Percentiles rank a stretch among this genome's conserved stretches.
phyloP scores from a whole-genome alignment of 2,113 vertebrate species.

The Fregetta grallaria region DNA sequence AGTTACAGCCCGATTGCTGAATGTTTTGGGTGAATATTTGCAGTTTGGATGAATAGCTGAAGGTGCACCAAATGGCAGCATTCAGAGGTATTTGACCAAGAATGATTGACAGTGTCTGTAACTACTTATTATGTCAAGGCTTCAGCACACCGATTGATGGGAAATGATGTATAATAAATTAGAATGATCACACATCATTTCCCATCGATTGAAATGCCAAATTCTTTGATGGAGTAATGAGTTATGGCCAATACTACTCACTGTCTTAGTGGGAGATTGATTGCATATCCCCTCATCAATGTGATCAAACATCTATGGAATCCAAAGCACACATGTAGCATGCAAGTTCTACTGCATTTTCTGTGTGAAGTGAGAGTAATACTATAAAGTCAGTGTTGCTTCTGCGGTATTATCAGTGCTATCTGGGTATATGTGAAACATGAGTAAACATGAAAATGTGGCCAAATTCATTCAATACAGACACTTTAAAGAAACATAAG shows the following conservation, averaged over 20 bases:
- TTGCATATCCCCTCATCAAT: slow-evolving; percentile 78
- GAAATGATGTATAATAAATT: slow-evolving; percentile 89
- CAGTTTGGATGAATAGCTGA: slow-evolving; percentile 69
- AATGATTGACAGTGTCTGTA: slow-evolving; percentile 85
- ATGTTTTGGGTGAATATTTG: slow-evolving; percentile 48
- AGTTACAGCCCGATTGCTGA: slow-evolving; percentile 7
- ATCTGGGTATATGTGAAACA: background rate
- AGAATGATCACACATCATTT: slow-evolving; percentile 90
- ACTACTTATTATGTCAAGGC: slow-evolving; percentile 85
- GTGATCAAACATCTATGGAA: slow-evolving; percentile 80
- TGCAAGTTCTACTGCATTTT: slow-evolving; percentile 50
- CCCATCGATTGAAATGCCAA: slow-evolving; percentile 88
- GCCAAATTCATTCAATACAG: background rate
- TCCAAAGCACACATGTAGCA: slow-evolving; percentile 64
- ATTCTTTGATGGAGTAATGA: slow-evolving; percentile 84
- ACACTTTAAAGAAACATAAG: background rate
- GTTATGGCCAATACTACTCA: slow-evolving; percentile 86
- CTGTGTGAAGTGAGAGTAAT: background rate
- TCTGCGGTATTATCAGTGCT: background rate
- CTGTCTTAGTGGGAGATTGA: slow-evolving; percentile 84
- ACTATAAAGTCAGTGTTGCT: slow-evolving; percentile 4
- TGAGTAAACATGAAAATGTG: background rate
- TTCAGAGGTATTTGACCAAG: slow-evolving; percentile 77
- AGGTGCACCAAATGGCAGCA: slow-evolving; percentile 67
- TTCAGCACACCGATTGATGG: slow-evolving; percentile 83